Conservation (phyloP, 2,888 invertebrate genomes). For the Carabus problematicus region DNA sequence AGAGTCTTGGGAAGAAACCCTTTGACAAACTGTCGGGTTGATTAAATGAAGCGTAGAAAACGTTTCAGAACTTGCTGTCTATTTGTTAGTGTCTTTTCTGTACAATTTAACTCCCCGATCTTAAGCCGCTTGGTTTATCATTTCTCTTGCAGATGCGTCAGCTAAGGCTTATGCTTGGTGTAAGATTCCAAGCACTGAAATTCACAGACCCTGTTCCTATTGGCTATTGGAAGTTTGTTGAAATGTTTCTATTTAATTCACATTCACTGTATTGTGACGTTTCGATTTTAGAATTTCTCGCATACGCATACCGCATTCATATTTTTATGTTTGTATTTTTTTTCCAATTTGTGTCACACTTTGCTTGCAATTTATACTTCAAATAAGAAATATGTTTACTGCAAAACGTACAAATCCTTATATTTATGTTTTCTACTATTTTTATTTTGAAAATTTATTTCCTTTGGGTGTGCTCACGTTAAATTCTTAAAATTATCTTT, state of each 20-base stretch:
- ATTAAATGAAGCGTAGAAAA: constrained; percentile 27
- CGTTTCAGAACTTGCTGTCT: constrained; percentile 24
- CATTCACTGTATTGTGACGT: no score
- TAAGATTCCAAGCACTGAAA: no score
- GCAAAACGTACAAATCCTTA: constrained; percentile 34
- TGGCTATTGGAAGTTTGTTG: no score
- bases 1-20: not conserved
- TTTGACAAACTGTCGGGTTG: not conserved
- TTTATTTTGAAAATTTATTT: constrained; percentile 37
- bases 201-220: no score
- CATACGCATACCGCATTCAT: no score
- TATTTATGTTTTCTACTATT: constrained; percentile 33
- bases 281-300: no score
- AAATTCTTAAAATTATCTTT: constrained; percentile 37
- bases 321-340: no score
- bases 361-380: constrained; percentile 15
- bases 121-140: constrained; percentile 35
- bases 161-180: no score
- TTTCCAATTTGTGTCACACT: not conserved
- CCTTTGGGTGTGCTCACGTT: constrained; percentile 35
- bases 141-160: constrained; percentile 1
- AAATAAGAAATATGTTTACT: constrained; percentile 28
- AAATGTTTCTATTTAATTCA: no score
- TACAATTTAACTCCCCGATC: constrained; percentile 35
- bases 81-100: constrained; percentile 42